A percentile compares a stretch with the other conserved stretches of the same genome.
Conservation (phyloP, 2,113 vertebrate genomes). For the Plectropomus leopardus region DNA sequence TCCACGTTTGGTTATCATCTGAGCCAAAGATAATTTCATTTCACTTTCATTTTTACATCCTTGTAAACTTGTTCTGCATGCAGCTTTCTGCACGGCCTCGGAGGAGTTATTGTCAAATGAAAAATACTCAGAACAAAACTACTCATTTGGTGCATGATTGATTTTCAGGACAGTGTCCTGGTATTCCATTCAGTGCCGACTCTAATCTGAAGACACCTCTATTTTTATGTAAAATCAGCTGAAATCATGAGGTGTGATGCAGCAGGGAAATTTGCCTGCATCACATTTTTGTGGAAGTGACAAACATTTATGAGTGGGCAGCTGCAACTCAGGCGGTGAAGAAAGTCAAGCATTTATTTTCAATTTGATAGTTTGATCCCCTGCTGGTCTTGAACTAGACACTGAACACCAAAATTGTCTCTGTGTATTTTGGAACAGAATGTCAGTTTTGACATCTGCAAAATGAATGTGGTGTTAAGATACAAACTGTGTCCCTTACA, state of each 20-base stretch:
- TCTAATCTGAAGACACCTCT: background rate
- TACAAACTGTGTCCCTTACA: background rate
- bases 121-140: background rate
- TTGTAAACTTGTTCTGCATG: slow-evolving; percentile 22
- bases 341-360: background rate
- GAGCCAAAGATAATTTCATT: slow-evolving; percentile 34
- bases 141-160: background rate
- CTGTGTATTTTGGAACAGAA: background rate
- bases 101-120: background rate
- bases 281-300: background rate
- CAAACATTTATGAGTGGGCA: background rate
- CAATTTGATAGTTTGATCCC: background rate
- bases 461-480: background rate
- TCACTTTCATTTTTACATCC: slow-evolving; percentile 35
- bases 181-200: background rate
- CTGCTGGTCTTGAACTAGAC: background rate
- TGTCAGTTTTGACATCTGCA: background rate
- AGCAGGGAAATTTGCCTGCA: background rate
- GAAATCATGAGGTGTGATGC: background rate
- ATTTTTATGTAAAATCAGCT: background rate
- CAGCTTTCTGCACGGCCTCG: background rate
- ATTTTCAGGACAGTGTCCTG: background rate
- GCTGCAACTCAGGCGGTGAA: background rate
- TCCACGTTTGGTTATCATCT: background rate
- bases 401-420: background rate